Conservation (phyloP, 1,140 invertebrate species). For the Apis cerana region DNA sequence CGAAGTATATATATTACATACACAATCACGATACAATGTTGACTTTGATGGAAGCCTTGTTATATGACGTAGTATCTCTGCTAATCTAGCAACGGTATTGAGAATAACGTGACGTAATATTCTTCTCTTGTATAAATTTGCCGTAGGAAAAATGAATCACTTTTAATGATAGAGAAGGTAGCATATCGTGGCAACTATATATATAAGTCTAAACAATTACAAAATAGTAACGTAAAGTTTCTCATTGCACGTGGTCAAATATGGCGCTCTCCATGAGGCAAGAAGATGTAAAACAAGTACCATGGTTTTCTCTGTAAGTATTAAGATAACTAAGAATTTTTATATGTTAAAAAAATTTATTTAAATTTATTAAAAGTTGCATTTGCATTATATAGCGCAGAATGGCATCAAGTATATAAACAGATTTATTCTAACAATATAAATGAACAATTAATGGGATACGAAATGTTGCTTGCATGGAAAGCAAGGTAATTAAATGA, state of each 20-base stretch:
- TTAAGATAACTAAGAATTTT: neutral
- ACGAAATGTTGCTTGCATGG: slow-evolving; percentile 83
- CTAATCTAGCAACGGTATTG: too few relatives aligned
- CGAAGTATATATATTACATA: too few relatives aligned
- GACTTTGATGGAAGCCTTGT: too few relatives aligned
- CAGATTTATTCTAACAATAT: slow-evolving; percentile 81
- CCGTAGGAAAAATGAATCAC: too few relatives aligned
- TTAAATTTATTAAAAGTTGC: neutral
- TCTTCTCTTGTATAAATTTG: too few relatives aligned
- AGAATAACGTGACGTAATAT: too few relatives aligned
- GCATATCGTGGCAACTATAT: too few relatives aligned
- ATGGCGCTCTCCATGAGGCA: slow-evolving; percentile 68
- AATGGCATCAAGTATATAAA: slow-evolving; percentile 83
- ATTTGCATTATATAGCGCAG: slow-evolving; percentile 70
- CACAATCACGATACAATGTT: too few relatives aligned
- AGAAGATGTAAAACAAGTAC: slow-evolving; percentile 69
- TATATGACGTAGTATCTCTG: too few relatives aligned
- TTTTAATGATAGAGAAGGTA: too few relatives aligned
- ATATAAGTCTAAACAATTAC: neutral
- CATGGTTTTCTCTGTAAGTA: slow-evolving; percentile 76
- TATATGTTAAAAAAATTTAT: neutral
- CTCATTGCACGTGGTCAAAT: slow-evolving; percentile 24
- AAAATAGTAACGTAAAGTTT: neutral
- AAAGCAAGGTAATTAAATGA: slow-evolving; percentile 79
- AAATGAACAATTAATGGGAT: slow-evolving; percentile 78